Evolutionary conservation across 2,797 vertebrate genomes (phyloP).

Genomic region (Pygocentrus nattereri): DNA sequence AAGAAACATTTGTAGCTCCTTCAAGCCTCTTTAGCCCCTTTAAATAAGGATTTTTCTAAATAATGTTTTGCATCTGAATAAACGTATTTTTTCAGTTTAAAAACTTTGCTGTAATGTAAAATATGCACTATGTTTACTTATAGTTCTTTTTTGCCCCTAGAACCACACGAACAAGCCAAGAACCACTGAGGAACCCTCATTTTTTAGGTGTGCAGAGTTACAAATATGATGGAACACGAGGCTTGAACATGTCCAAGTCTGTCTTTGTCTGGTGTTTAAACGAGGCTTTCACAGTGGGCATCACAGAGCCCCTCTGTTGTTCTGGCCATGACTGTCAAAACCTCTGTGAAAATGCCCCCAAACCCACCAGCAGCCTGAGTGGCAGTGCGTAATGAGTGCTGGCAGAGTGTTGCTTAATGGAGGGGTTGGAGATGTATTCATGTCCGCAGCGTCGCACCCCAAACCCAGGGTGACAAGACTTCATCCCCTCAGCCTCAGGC

Average conservation of each 20-base stretch:
- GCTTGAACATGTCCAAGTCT: constrained; percentile 42
- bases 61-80: too few relatives aligned
- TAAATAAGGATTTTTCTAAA: too few relatives aligned
- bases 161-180: background rate
- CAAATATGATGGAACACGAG: constrained; percentile 38
- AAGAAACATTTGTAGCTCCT: too few relatives aligned
- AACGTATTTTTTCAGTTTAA: too few relatives aligned
- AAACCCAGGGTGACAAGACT: constrained; percentile 83
- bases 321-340: constrained; percentile 69
- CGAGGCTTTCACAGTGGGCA: constrained; percentile 30
- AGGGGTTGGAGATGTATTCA: constrained; percentile 81
- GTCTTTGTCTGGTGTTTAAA: constrained; percentile 43
- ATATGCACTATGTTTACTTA: too few relatives aligned
- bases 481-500: constrained; percentile 89
- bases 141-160: background rate
- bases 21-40: too few relatives aligned
- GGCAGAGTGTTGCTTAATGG: constrained; percentile 85
- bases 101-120: too few relatives aligned
- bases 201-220: background rate
- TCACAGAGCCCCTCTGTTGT: constrained; percentile 55
- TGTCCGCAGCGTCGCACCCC: constrained; percentile 77
- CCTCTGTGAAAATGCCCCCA: constrained; percentile 73
- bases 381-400: constrained; percentile 81
- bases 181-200: background rate
- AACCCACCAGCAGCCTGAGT: constrained; percentile 74